Evolutionary conservation across 2,888 invertebrate species (phyloP).

Genomic region (Leptopilina drosophilae): DNA sequence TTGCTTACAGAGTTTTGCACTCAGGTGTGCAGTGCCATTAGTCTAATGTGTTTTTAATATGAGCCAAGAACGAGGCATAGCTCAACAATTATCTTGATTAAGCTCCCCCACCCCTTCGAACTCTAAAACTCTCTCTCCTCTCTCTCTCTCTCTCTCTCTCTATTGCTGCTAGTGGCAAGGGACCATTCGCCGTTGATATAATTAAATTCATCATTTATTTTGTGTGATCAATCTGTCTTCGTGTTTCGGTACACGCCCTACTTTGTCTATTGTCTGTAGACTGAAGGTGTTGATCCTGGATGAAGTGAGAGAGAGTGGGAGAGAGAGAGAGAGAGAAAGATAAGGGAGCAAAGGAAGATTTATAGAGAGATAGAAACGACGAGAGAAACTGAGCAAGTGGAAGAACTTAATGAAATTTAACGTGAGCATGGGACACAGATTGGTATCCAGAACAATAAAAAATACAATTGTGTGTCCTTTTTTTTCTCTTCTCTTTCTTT

Average conservation of each 20-base stretch:
- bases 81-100: constrained; percentile 59
- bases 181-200: constrained; percentile 31
- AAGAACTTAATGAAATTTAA: constrained; percentile 41
- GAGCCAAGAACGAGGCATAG: constrained; percentile 47
- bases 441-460: constrained; percentile 37
- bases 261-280: constrained; percentile 28
- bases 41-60: constrained; percentile 59
- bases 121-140: background rate
- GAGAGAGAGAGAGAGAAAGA: background rate
- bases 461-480: constrained; percentile 36
- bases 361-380: constrained; percentile 38
- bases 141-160: background rate
- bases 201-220: constrained; percentile 40
- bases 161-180: background rate
- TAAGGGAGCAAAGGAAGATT: constrained; percentile 38
- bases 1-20: constrained; percentile 40
- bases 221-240: constrained; percentile 39
- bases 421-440: constrained; percentile 36
- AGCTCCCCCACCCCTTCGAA: constrained; percentile 41
- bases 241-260: constrained; percentile 34
- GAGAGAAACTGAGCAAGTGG: constrained; percentile 41
- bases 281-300: constrained; percentile 37
- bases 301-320: constrained; percentile 1
- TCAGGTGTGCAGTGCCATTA: constrained; percentile 50
- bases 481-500: background rate